Base-by-base conservation (phyloP, 1,140 invertebrate species). In the Anastatus disparis region DNA sequence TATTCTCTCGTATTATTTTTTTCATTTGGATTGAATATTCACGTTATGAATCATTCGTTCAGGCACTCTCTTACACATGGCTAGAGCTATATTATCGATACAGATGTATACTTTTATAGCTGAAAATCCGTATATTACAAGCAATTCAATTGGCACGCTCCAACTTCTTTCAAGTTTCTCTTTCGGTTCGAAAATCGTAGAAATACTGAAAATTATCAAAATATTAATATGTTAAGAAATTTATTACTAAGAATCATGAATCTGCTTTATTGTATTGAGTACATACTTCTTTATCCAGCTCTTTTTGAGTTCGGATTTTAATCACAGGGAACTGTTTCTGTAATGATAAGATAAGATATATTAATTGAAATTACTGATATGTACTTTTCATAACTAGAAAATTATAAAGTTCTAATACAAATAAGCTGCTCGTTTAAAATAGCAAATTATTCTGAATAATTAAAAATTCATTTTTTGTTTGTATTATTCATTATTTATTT, bases 141-240 rank as follows among this genome's bases (percentile, higher is more conserved):
- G 76, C 77, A 81, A 82, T 78, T 79, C 76, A 72, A 81, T 81
- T 83, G 81, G 79, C 79, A 82, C 77, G 59, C 67, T 65, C 56
- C 26, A 38, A 70, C 75, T 65, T 71, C 65, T 15, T 78, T 85
- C 81, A 86, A 75, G 84, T 86, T 77, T 86, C 82, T 70, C 81
- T 78, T 70, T 87, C 86, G 9, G 83, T 81, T 63, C 85, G 83
- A 70, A 86, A 87, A 50, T 87, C 86, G 40, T 87, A 86, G 70
- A 76, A 81, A 77, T 84, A 87, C 84, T 87, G 79, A 53, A 81
- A 83, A 50, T 56, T 40, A 42, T 3, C 40, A 59, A 7, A 31
- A 42, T 31, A 27, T 62, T n/a, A 26, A 31, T 3, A n/a, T 40
- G n/a, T 61, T 48, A 48, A 38, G 3, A 24, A 55, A 15, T 55